These are phyloP conservation scores for Drosophila histrio DNA, from an alignment of 2,888 invertebrate genomes.

Conservation along the genomic window DNA sequence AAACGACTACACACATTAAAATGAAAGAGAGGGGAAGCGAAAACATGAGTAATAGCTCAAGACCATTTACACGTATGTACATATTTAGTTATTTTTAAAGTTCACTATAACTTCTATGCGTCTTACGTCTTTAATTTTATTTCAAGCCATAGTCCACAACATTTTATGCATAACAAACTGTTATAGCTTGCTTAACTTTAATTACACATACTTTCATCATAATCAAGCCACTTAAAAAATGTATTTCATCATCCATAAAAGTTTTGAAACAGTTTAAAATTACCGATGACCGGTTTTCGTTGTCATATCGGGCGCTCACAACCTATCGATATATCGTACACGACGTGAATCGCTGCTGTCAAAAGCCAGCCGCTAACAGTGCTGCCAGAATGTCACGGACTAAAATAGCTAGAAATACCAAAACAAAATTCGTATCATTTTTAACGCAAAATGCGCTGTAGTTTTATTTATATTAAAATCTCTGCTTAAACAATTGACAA, in stretches of 20 bases:
- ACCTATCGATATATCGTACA: conserved; percentile 15
- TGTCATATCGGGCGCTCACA: neutral
- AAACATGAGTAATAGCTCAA: neutral
- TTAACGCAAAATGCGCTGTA: too few relatives aligned
- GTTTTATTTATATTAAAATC: too few relatives aligned
- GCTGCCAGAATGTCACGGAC: too few relatives aligned
- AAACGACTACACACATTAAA: neutral
- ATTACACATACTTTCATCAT: neutral
- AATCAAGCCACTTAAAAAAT: neutral
- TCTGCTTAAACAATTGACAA: too few relatives aligned
- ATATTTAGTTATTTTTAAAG: too few relatives aligned
- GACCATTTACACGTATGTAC: neutral
- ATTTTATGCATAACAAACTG: neutral
- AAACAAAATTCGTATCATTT: too few relatives aligned
- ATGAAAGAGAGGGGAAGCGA: neutral
- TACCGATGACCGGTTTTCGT: neutral
- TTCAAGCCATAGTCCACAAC: too few relatives aligned
- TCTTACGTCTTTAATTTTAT: too few relatives aligned
- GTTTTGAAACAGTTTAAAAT: conserved; percentile 2
- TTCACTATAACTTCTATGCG: too few relatives aligned
- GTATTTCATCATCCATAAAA: neutral
- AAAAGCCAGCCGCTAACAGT: neutral
- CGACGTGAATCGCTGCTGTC: conserved; percentile 1
- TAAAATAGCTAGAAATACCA: neutral
- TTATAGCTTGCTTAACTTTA: neutral